Conservation (phyloP, 2,797 vertebrate genomes). For the Sciurus carolinensis region DNA sequence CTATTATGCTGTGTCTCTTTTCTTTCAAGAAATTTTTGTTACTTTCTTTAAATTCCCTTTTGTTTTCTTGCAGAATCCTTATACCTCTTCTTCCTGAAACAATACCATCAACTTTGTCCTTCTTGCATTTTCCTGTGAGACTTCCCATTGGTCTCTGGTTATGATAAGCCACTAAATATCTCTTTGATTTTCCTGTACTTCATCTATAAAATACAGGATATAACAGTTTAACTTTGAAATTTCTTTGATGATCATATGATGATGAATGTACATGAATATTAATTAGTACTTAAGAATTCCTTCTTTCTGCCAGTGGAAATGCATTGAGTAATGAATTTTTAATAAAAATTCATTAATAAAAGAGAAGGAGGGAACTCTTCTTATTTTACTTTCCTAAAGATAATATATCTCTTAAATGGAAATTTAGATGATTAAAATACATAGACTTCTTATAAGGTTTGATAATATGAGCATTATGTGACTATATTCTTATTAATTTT, state of each 20-base stretch:
- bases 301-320: constrained; percentile 42
- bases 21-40: not conserved
- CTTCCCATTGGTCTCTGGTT: not conserved
- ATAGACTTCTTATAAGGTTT: not conserved
- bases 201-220: constrained; percentile 1
- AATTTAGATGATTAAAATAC: not conserved
- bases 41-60: constrained; percentile 1
- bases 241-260: not conserved
- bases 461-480: constrained; percentile 48
- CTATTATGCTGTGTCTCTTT: not conserved
- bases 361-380: not conserved
- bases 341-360: not conserved
- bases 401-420: not conserved
- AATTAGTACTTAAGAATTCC: constrained; percentile 37
- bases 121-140: not conserved
- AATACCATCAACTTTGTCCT: not conserved
- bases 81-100: not conserved
- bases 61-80: constrained; percentile 28
- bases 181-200: constrained; percentile 19
- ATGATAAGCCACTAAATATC: not conserved
- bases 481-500: constrained; percentile 83
- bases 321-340: constrained; percentile 5
- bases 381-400: not conserved
- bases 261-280: constrained; percentile 5
- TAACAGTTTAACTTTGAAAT: not conserved